Base-by-base conservation (phyloP, 1,140 invertebrate genomes). In the Caenorhabditis briggsae region DNA sequence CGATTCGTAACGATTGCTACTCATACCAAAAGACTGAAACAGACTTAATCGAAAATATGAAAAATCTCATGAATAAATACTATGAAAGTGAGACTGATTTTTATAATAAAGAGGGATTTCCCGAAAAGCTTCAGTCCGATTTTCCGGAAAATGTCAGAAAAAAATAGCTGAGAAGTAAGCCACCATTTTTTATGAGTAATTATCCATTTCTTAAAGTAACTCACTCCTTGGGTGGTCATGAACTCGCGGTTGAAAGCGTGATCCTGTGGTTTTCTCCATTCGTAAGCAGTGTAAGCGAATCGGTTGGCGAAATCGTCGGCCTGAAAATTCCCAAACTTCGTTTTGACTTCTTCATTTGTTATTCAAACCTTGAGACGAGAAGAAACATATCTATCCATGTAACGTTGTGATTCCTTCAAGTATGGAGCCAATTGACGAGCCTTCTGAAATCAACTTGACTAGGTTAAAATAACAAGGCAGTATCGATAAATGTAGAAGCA, bases 241-340 rank as follows among this genome's bases (percentile, higher is more conserved):
- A 91, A 90, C 82, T 92, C 88, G 5, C 91, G 90, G 78, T 92
- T 92, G 86, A 92, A 92, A 9, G 90, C 70, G 59, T 92, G 89
- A 65, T 92, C 91, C 25, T 90, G 89, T 20, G 91, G 90, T 78
- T 92, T 92, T 70, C 89, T 90, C 91, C 90, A 91, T 88, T 92
- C 91, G 82, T 92, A 92, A 14, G 91, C 91, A 64, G 78, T 82
- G 89, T 89, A 89, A 65, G 90, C 90, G 86, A 90, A 90, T 43
- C 89, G 90, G 46, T 92, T 90, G 11, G 91, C 91, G 83, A 89
- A 92, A 64, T 92, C 91, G 82, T 92, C 91, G 11, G 91, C 89
- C 70, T 86, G 23, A 64, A 70, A 46, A 33, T 2, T 33, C 33
- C 33, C 33, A 3, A 3, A 33, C 33, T 33, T 33, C 33, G 8